Base-by-base conservation (phyloP, 2,888 invertebrate genomes). In the Netelia fuscicornis region DNA sequence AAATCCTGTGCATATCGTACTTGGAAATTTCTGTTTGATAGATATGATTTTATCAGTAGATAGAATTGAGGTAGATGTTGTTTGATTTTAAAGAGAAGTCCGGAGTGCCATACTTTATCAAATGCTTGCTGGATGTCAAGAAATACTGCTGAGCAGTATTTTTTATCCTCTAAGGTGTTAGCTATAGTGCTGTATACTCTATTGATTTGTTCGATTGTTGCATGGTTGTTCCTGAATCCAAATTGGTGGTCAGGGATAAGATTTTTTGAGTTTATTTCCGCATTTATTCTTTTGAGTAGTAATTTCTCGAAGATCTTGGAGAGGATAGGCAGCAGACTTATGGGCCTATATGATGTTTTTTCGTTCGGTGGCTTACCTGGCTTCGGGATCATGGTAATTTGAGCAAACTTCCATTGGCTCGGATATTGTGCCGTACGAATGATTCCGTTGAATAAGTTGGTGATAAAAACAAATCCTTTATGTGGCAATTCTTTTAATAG, bases 231-330 rank as follows among this genome's bases (percentile, higher is more conserved):
- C 44, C 85, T 54, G n/a, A 89, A 88, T 10, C 87, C 88, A 89
- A 30, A 30, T 30, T 30, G 30, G 5, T 30, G 30, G 30, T 30
- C 30, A 5, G 30, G 30, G 5, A 30, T 87, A 2, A 89, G 64
- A 30, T 84, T 17, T 37, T 62, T 11, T 1, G 3, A 3, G 2
- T 76, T 58, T n/a, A 88, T 80, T 37, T 85, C 54, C 44, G 25
- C 3, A 13, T 84, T 85, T 2, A 89, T 54, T 81, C 83, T 84
- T 48, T 65, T 74, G 2, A 87, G 76, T 1, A 90, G 9, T 58
- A 90, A n/a, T 86, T 88, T 90, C 79, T 90, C 90, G 25, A 89
- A 87, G 37, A 90, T 1, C 70, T 89, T 90, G 25, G 25, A 1
- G 25, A 25, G 25, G 25, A 25, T 25, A 25, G 25, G 2, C 25